Base-by-base conservation (phyloP, 2,888 invertebrate genomes). In the Drosophila gaucha region DNA sequence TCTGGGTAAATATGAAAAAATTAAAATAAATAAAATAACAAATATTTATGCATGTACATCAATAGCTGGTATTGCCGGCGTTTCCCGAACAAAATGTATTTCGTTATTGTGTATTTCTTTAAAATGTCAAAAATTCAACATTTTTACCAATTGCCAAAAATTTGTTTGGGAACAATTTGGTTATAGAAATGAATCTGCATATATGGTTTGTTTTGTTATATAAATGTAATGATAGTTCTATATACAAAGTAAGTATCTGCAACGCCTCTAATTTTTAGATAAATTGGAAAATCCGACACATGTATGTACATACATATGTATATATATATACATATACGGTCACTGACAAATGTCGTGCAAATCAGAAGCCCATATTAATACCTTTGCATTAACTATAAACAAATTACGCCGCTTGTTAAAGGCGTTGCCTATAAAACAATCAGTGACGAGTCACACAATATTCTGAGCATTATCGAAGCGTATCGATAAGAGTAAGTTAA, bases 341-440 rank as follows among this genome's bases (percentile, higher is more conserved):
- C 75, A 75, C 47, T 67, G 75, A 44, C 60, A 74, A 51, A 39
- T 35, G 36, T 18, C 41, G 12, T 36, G 39, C 12, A 20, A 24
- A 31, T 43, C 16, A 60, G 12, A 44, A 71, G 26, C 28, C 62
- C 36, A 31, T 57, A 26, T 67, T 79, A 86, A 79, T 71, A 59
- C 74, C 71, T 38, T n/a, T 67, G 74, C 36, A 70, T 86, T 86
- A 82, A 57, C 51, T 69, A 58, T 9, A 50, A 57, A 65, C 36
- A 55, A 56, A 59, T 58, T 22, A 73, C 51, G 52, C 38, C n/a
- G n/a, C 30, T 44, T 31, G 20, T 24, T 24, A 56, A 49, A 33
- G 16, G 31, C 36, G 30, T 35, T 35, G 20, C 14, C 35, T 28
- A 43, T n/a, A 49, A 30, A 43, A 26, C 33, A 35, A 41, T 36